Evolutionary conservation across 2,797 vertebrate species (phyloP), one percentile per base, ranked within the genome.

Genomic region (Perodicticus potto): DNA sequence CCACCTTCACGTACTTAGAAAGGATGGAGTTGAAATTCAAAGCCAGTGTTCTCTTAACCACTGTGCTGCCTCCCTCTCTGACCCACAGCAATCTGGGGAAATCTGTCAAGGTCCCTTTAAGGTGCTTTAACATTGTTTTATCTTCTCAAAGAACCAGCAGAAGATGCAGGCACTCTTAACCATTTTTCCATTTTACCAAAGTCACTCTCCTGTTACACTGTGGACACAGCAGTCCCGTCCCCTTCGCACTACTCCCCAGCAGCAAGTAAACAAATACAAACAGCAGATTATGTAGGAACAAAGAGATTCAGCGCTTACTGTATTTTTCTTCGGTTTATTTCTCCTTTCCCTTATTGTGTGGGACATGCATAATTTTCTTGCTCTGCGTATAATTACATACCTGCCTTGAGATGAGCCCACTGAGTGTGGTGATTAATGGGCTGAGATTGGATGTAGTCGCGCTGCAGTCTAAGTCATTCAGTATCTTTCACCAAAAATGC

Each of bases 351-450:
- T 73, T 82, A 34, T 67, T 89, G 82, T 81, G 45, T 86, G 80
- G n/a, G 55, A 37, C 27, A 32, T 45, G 53, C 61, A 49, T 83
- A 45, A 43, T 95, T 91, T 95, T 93, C 84, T 86, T 81, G 55
- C 81, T 93, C 37, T 70, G 23, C 61, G 4, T 83, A 23, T 89
- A 86, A 78, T 91, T 89, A 70, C n/a, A 49, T 89, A 89, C 87
- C 59, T 93, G 89, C 93, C 93, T 69, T 17, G 27, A 88, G 91
- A 90, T 55, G 77, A 90, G 80, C 10, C 22, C 23, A 89, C n/a
- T 88, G 55, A 92, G 45, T 67, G 3, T 63, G 88, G 2, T 91
- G 73, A 91, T 82, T 82, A 82, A 93, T 22, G 73, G 40, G 29
- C 85, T 59, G 49, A 85, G 82, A 43, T 34, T 53, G 43, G 69